Evolutionary conservation across 2,888 invertebrate species (phyloP), one percentile per base, ranked within the genome.

Genomic region (Hanleya hanleyi): DNA sequence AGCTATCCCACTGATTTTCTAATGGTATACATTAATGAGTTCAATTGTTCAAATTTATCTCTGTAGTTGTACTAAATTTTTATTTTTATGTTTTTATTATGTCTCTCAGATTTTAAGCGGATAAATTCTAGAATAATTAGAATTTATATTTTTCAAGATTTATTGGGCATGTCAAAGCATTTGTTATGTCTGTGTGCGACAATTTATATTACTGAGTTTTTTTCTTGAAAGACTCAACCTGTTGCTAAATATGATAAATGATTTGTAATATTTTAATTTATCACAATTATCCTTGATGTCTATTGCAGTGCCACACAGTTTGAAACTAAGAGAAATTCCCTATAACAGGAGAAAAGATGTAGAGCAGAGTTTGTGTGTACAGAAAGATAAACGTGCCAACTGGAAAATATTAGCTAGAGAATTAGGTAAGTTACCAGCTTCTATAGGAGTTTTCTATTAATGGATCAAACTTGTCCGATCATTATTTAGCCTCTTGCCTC

Each of bases 341-440:
- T 72, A 75, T 49, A 68, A 69, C 12, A 83, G 82, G 73, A 77
- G 77, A 69, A 81, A 76, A 72, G 85, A 84, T 47, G 65, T 85
- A 35, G 83, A 84, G 68, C 81, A 77, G 35, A 67, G 73, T n/a
- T 67, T 84, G 32, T 57, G 75, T 1, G 70, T 71, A 1, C 72
- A 73, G 1, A 76, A 74, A 22, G 67, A 75, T 18, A 74, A 73
- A n/a, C 68, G 66, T 2, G 69, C 73, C 5, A 80, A 80, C 66
- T 86, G 86, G 86, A 82, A 80, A 62, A 36, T 61, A 26, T 75
- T 86, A 22, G 86, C 85, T 12, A 79, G 78, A 49, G 84, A 85
- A 80, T 66, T 86, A 73, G 86, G 86, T 86, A 77, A 37, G 73
- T 47, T 62, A 50, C 33, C 36, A 36, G 2, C 6, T 26, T n/a